phyloP scores from a whole-genome alignment of 2,113 vertebrate genomes.

The Lasiurus borealis region DNA sequence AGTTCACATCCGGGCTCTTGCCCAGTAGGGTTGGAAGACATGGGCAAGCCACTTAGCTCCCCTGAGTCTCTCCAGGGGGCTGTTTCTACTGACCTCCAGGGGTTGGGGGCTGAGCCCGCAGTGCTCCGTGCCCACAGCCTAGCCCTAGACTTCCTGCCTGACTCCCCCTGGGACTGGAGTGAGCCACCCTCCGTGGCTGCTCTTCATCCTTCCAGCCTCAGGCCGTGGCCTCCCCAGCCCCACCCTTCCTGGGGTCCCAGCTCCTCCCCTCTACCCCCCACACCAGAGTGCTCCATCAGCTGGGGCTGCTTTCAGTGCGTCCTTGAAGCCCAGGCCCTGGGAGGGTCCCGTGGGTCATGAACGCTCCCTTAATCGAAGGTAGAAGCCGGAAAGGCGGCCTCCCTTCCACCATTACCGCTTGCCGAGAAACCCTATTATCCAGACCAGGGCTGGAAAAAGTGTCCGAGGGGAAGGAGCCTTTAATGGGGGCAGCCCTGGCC shows the following conservation, averaged over 20 bases:
- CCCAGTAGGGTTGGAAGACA: background rate
- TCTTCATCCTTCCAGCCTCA: background rate
- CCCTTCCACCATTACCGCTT: constrained; percentile 63
- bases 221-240: background rate
- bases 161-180: background rate
- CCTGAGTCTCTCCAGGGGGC: background rate
- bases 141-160: background rate
- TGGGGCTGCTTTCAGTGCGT: background rate
- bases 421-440: constrained; percentile 67
- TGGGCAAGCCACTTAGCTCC: background rate
- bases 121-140: background rate
- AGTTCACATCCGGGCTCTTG: constrained; percentile 1
- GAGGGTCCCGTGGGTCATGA: constrained; percentile 48
- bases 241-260: background rate
- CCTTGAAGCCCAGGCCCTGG: constrained; percentile 43
- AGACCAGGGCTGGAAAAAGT: constrained; percentile 35
- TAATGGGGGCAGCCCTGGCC: constrained; percentile 63
- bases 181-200: background rate
- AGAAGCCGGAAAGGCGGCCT: constrained; percentile 64
- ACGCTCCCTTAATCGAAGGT: constrained; percentile 61
- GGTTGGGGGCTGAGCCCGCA: background rate
- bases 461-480: constrained; percentile 23
- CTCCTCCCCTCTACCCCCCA: background rate
- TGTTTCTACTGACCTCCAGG: background rate
- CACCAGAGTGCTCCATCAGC: constrained; percentile 25